Evolutionary conservation across 92 coral and sea anemone genomes (phyloP), one percentile per base, ranked within the genome.

Genomic region (Porites lobata): DNA sequence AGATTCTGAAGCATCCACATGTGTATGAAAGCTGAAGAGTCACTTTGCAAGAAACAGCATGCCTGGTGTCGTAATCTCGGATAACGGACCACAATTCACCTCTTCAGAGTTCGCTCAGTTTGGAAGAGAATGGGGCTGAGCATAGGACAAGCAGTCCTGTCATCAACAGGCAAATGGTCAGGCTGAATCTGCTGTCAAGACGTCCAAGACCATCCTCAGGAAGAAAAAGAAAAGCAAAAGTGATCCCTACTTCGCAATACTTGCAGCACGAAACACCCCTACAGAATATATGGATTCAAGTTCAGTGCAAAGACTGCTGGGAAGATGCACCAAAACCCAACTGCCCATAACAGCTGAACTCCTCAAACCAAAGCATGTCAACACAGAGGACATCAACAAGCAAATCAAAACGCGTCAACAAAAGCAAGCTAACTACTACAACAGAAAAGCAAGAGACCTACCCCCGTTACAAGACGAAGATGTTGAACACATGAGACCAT

Each of bases 121-220:
- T 32, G 87, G 90, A 19, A 66, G 26, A 1, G 80, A 54, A 57
- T 94, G 96, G 96, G 89, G 89, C 2, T 21, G 88, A 93, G 63
- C 94, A 91, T 82, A 20, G 84, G 18, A 53, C 90, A n/a, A 72
- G 92, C 19, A 88, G 94, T 64, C 94, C 90, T 5, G 93, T 17
- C 90, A 91, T 66, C 93, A 91, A 51, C 96, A 93, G 64, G 62
- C 90, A 38, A 91, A 88, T 29, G 89, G 90, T 20, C 84, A 80
- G 57, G 87, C 94, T 6, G 94, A 93, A 64, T 58, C 93, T 7
- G 90, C 92, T 50, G 94, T 88, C 13, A 91, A 94, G 62, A 56
- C 9, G 26, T 94, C 92, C 3, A 88, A 90, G 67, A 24, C 72
- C 43, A 72, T 92, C 2, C 69, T 92, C 69, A 19, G 87, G 12